Base-by-base conservation (phyloP, 2,113 vertebrate genomes). In the Zootoca vivipara region DNA sequence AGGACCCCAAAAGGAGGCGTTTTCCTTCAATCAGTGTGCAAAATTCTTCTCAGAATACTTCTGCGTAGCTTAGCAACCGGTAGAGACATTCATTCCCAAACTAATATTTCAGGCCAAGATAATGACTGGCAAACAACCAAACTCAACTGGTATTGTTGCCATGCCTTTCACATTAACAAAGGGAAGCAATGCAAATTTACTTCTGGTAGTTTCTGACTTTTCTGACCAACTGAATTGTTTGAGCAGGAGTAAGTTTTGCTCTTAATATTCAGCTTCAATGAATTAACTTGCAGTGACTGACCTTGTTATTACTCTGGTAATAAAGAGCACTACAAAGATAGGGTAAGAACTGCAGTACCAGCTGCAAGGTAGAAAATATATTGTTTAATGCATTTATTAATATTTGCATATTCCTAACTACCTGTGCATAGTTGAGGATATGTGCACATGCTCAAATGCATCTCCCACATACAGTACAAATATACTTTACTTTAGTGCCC, bases 81-180 rank as follows among this genome's bases (percentile, higher is more conserved):
- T 56, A 75, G 58, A 89, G 70, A 69, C 69, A 86, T 86, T 82
- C 58, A 75, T 85, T 89, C 42, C 58, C 42, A 75, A 82, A 85
- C 15, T 64, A 67, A 56, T 26, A 38, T 77, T 81, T 75, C 70
- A 85, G 70, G 70, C 78, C 78, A 85, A 86, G 58, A 85, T 85
- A 80, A 89, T 74, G 56, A 81, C 65, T 89, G 83, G 83, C 78
- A 81, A 85, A 67, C 40, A 89, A 81, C 40, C 78, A 82, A 89
- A 82, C 33, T 22, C 62, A 81, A 82, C 78, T 77, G 40, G 83
- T 85, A 38, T 67, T 86, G 70, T 82, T 86, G 78, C 58, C 78
- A 40, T 75, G 70, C 58, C 40, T 89, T 81, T 85, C 88, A 82
- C n/a, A 35, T 64, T 35, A 89, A 82, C 78, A 75, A 79, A 89